Evolutionary conservation across 2,888 invertebrate genomes (phyloP).

Genomic region (Agriopis leucophaearia): DNA sequence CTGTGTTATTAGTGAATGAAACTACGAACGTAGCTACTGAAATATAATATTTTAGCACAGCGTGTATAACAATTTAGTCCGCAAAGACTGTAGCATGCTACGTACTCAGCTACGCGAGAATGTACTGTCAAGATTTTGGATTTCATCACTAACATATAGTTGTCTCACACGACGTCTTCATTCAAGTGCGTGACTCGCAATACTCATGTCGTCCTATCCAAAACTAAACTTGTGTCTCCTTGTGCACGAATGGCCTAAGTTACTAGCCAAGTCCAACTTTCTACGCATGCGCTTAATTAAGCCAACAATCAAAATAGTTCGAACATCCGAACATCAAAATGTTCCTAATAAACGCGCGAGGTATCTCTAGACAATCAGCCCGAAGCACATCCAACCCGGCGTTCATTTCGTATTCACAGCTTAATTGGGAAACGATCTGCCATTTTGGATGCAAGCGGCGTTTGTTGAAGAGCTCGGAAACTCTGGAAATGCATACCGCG

Average conservation of each 20-base stretch:
- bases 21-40: too few relatives aligned
- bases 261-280: constrained; percentile 2
- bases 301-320: constrained; percentile 14
- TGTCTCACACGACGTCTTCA: too few relatives aligned
- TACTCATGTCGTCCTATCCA: too few relatives aligned
- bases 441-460: constrained; percentile 64
- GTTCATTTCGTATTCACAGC: constrained; percentile 66
- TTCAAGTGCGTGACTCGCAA: too few relatives aligned
- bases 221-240: background rate
- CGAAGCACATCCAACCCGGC: constrained; percentile 42
- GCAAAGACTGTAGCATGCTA: too few relatives aligned
- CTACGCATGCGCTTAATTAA: constrained; percentile 22
- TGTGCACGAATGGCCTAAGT: background rate
- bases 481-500: background rate
- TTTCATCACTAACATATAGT: too few relatives aligned
- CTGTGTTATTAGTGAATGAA: too few relatives aligned
- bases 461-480: constrained; percentile 44
- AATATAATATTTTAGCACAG: too few relatives aligned
- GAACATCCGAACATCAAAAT: constrained; percentile 16
- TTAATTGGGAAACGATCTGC: constrained; percentile 66
- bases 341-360: constrained; percentile 29
- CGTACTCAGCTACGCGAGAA: too few relatives aligned
- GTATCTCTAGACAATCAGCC: constrained; percentile 38
- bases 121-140: too few relatives aligned
- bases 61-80: too few relatives aligned